Percentiles rank a stretch among this genome's conserved stretches.
Evolutionary conservation across 2,113 vertebrate species (phyloP).

Genomic region (Xenopus laevis): DNA sequence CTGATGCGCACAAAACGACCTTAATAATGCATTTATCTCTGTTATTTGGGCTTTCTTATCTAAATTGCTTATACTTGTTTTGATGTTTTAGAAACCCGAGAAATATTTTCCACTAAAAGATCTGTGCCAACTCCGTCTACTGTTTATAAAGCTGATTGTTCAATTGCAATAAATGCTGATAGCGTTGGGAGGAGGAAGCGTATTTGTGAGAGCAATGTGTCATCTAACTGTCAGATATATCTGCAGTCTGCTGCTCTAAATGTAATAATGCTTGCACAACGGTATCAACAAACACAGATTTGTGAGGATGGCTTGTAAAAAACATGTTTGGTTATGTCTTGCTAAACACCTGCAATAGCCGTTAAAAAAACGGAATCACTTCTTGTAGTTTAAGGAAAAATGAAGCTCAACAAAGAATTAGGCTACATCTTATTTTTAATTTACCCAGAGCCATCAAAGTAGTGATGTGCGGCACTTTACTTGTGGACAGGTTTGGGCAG

Average conservation of each 20-base stretch:
- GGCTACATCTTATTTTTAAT: no score
- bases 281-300: constrained; percentile 17
- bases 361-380: not conserved
- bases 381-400: no score
- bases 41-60: not conserved
- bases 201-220: constrained; percentile 6
- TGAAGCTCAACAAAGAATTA: no score
- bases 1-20: no score
- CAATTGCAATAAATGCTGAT: constrained; percentile 4
- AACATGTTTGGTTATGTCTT: not conserved
- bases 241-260: constrained; percentile 23
- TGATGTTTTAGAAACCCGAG: constrained; percentile 2
- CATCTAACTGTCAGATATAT: constrained; percentile 25
- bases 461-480: no score
- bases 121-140: not conserved
- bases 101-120: not conserved
- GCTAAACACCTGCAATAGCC: constrained; percentile 1
- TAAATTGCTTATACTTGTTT: constrained; percentile 3
- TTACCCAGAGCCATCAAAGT: no score
- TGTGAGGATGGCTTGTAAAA: constrained; percentile 1
- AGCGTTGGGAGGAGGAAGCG: not conserved
- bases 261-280: constrained; percentile 1
- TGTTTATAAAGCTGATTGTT: constrained; percentile 10
- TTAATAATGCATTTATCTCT: not conserved
- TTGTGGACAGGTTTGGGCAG: no score